Evolutionary conservation across 1,140 invertebrate species (phyloP).

Genomic region (Temnothorax longispinosus): DNA sequence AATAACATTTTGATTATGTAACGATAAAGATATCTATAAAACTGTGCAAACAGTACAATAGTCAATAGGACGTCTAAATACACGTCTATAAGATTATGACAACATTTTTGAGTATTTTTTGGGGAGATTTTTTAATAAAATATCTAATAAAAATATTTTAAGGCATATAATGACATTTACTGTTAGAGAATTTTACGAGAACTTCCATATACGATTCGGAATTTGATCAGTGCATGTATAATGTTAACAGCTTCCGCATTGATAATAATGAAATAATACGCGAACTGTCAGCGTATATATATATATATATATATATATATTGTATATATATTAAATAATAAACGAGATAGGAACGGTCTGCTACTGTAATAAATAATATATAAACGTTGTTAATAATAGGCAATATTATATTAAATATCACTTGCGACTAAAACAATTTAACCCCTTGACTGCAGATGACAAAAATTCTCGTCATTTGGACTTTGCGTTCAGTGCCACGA

Average conservation of each 20-base stretch:
- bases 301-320: not conserved
- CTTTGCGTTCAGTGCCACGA: too few species aligned
- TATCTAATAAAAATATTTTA: slow-evolving; percentile 5
- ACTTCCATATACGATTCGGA: not conserved
- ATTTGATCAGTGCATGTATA: not conserved
- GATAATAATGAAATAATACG: slow-evolving; percentile 5
- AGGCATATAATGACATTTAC: not conserved
- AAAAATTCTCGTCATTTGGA: too few species aligned
- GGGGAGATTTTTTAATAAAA: not conserved
- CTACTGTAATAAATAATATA: slow-evolving; percentile 1
- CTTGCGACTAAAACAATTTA: not conserved
- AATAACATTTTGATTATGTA: not conserved
- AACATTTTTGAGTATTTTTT: not conserved
- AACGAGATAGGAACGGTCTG: not conserved
- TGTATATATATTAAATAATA: slow-evolving; percentile 10
- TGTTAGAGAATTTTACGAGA: not conserved
- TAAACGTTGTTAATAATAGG: not conserved
- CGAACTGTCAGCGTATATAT: not conserved
- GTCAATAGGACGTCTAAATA: not conserved
- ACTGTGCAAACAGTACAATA: not conserved
- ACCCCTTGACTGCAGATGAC: too few species aligned
- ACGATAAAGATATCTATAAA: slow-evolving; percentile 2
- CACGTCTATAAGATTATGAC: not conserved
- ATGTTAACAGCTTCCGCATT: not conserved
- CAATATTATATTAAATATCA: slow-evolving; percentile 14